phyloP scores from a whole-genome alignment of 1,140 invertebrate species.

The Ostrea denselamellosa region DNA sequence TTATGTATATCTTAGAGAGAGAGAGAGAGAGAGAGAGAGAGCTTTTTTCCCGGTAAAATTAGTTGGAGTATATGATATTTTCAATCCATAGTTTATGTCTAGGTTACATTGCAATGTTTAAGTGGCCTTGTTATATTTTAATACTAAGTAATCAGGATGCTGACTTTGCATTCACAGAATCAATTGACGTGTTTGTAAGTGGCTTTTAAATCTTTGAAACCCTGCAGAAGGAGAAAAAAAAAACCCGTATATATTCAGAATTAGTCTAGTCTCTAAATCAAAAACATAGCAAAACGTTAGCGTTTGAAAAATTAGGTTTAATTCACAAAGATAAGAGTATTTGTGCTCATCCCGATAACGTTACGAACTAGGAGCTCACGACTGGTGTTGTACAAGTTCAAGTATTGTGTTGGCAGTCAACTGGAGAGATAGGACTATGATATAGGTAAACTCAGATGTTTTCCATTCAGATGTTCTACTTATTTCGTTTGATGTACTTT shows the following conservation, averaged over 20 bases:
- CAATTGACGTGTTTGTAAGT: neutral
- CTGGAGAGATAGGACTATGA: constrained; percentile 26
- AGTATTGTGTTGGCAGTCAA: constrained; percentile 18
- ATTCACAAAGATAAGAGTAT: constrained; percentile 14
- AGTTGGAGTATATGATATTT: neutral
- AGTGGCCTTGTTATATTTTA: neutral
- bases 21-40: neutral
- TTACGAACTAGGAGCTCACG: neutral
- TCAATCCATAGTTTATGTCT: neutral
- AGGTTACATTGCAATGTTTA: neutral
- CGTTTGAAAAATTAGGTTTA: constrained; percentile 29
- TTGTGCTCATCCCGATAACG: constrained; percentile 22
- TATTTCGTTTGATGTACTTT: neutral
- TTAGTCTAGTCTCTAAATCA: constrained; percentile 5
- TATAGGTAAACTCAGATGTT: constrained; percentile 30
- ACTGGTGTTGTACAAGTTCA: neutral
- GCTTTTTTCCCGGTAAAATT: neutral
- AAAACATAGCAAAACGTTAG: constrained; percentile 21
- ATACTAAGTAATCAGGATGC: neutral
- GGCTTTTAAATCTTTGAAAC: constrained; percentile 18
- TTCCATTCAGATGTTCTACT: neutral
- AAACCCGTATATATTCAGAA: neutral
- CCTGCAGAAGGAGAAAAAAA: neutral
- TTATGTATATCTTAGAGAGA: neutral
- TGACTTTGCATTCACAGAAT: neutral